These are phyloP conservation scores for Andrena bucephala DNA, from an alignment of 2,888 invertebrate species.

Conservation along the genomic window DNA sequence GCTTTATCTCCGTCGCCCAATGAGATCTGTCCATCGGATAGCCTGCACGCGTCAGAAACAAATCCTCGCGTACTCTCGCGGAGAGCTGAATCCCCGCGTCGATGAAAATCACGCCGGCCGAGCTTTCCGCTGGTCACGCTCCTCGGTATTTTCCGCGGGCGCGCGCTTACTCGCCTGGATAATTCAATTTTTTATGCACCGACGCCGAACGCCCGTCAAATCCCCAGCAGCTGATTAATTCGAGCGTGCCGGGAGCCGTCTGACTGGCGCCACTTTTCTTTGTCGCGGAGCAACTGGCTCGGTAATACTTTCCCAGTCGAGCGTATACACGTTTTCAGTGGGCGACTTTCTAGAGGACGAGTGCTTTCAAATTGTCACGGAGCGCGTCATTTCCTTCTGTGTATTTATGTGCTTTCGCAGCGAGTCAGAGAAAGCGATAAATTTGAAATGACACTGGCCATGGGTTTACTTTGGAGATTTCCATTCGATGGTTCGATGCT, in stretches of 20 bases:
- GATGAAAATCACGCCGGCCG: constrained; percentile 1
- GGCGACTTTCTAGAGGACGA: background rate
- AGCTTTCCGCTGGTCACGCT: constrained; percentile 8
- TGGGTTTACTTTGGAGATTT: constrained; percentile 27
- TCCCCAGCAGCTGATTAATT: constrained; percentile 45
- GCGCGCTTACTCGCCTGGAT: constrained; percentile 5
- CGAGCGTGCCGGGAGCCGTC: background rate
- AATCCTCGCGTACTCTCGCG: background rate
- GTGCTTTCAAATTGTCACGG: background rate
- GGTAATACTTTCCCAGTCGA: background rate
- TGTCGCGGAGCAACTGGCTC: background rate
- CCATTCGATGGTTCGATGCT: constrained; percentile 8
- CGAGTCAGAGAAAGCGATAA: constrained; percentile 4
- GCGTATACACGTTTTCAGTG: background rate
- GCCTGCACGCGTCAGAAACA: background rate
- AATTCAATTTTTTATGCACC: constrained; percentile 49
- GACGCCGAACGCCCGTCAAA: constrained; percentile 16
- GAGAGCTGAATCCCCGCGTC: background rate
- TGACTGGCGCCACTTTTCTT: background rate
- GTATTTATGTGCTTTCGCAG: constrained; percentile 17
- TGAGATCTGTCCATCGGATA: background rate
- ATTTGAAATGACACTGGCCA: background rate
- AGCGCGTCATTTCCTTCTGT: background rate
- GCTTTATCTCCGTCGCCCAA: background rate
- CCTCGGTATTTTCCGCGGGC: constrained; percentile 11